Percentiles rank a stretch among this genome's conserved stretches.
Evolutionary conservation across 2,888 invertebrate species (phyloP).

Genomic region (Lacanobia oleracea): DNA sequence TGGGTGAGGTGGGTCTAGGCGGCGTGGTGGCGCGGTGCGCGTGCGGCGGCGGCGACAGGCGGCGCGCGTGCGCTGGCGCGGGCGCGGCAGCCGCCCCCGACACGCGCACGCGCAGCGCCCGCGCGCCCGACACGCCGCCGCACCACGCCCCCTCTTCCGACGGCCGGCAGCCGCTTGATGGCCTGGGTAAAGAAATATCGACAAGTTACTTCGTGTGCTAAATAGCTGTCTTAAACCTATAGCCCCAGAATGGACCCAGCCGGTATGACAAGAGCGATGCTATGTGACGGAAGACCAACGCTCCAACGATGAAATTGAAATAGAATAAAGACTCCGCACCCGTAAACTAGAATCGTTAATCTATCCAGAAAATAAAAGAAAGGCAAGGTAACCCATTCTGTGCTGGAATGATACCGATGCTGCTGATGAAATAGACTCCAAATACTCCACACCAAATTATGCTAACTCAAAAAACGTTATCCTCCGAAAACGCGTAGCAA

Average conservation of each 20-base stretch:
- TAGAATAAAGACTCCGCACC: too few relatives aligned
- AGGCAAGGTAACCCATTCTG: too few relatives aligned
- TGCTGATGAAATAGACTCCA: neutral
- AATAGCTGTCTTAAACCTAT: neutral
- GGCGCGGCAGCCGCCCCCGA: conserved; percentile 72
- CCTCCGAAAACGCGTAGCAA: too few relatives aligned
- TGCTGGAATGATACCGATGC: too few relatives aligned
- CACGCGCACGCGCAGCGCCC: conserved; percentile 84
- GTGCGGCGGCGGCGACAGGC: conserved; percentile 85
- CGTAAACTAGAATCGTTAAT: too few relatives aligned
- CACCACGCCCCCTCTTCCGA: conserved; percentile 81
- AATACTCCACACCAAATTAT: neutral
- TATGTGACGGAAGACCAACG: too few relatives aligned
- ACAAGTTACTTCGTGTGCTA: neutral
- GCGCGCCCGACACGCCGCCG: conserved; percentile 77
- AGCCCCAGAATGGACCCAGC: neutral
- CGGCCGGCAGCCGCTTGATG: conserved; percentile 85
- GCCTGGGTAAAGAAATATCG: conserved; percentile 69
- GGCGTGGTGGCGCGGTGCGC: conserved; percentile 87
- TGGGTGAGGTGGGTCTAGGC: conserved; percentile 74
- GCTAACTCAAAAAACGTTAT: too few relatives aligned
- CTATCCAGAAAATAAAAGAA: too few relatives aligned
- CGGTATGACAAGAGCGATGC: too few relatives aligned
- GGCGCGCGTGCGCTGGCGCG: conserved; percentile 84
- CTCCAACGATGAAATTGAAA: too few relatives aligned